Evolutionary conservation across 2,797 vertebrate genomes (phyloP).

Genomic region (Karalla daura): DNA sequence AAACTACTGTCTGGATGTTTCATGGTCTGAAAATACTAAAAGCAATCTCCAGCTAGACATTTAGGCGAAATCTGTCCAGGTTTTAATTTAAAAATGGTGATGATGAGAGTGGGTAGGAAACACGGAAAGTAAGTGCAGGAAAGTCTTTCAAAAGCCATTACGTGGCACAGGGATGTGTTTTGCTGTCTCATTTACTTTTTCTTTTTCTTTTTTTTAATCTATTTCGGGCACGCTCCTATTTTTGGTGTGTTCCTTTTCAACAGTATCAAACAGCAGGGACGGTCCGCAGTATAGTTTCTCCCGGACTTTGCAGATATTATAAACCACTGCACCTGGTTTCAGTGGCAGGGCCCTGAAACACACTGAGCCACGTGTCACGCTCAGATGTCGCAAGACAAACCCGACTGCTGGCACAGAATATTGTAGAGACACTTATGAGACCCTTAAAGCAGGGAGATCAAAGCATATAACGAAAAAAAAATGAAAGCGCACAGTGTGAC

Average conservation of each 20-base stretch:
- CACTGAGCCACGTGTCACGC: background rate
- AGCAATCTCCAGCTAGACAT: background rate
- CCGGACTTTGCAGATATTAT: conserved; percentile 5
- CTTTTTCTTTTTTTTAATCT: background rate
- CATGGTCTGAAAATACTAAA: conserved; percentile 2
- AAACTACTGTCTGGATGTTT: conserved; percentile 15
- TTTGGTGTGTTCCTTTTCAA: background rate
- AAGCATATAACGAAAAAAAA: background rate
- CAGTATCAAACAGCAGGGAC: conserved; percentile 1
- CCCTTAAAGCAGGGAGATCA: background rate
- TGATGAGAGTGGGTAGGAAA: background rate
- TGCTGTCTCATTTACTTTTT: conserved; percentile 1
- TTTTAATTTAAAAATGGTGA: conserved; percentile 16
- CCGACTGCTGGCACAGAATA: background rate
- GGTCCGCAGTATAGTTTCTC: background rate
- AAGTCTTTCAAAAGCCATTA: conserved; percentile 13
- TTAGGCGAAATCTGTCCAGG: background rate
- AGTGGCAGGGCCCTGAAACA: too few relatives aligned
- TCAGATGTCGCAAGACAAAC: conserved; percentile 1
- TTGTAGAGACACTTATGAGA: background rate
- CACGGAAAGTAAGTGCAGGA: background rate
- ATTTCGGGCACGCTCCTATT: conserved; percentile 23
- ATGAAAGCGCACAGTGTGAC: background rate
- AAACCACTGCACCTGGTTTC: background rate
- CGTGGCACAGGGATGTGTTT: conserved; percentile 5